A percentile compares a stretch with the other conserved stretches of the same genome.
These are phyloP conservation scores for Pogonocherus hispidulus DNA, from an alignment of 2,888 invertebrate species.

Conservation along the genomic window DNA sequence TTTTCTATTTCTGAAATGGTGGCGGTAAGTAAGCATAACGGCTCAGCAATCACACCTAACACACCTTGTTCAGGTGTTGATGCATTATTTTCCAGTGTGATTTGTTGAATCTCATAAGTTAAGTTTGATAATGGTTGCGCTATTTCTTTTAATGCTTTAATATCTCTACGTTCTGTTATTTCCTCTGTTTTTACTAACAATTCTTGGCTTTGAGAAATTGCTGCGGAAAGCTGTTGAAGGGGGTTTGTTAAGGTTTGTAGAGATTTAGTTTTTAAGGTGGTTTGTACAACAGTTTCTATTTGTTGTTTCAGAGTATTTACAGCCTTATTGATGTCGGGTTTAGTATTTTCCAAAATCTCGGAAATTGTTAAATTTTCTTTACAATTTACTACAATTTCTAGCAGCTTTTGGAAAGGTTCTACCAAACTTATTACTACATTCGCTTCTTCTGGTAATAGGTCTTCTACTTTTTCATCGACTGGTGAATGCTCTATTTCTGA, in stretches of 20 bases:
- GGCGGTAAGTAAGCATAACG: constrained; percentile 32
- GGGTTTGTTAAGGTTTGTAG: constrained; percentile 33
- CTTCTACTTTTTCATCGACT: background rate
- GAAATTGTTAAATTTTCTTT: constrained; percentile 34
- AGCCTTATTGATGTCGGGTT: constrained; percentile 42
- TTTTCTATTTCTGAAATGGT: constrained; percentile 28
- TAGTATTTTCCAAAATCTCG: constrained; percentile 42
- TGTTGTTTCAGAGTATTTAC: constrained; percentile 41
- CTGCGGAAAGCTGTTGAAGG: constrained; percentile 33
- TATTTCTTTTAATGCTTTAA: constrained; percentile 26
- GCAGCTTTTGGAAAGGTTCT: constrained; percentile 44
- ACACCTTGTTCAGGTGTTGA: constrained; percentile 44
- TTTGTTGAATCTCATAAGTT: constrained; percentile 19
- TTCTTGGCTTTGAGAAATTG: constrained; percentile 34
- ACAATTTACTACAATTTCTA: constrained; percentile 37
- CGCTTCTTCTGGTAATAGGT: background rate
- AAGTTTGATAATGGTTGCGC: constrained; percentile 29
- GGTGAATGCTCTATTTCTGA: background rate
- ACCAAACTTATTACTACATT: constrained; percentile 9
- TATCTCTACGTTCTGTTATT: constrained; percentile 7
- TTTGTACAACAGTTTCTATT: constrained; percentile 33
- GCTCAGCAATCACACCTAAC: constrained; percentile 42
- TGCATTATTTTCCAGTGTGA: background rate
- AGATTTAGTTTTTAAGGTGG: constrained; percentile 30
- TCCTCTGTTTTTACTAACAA: constrained; percentile 7